Base-by-base conservation (phyloP, 2,797 vertebrate genomes). In the Sebastiscus tertius region DNA sequence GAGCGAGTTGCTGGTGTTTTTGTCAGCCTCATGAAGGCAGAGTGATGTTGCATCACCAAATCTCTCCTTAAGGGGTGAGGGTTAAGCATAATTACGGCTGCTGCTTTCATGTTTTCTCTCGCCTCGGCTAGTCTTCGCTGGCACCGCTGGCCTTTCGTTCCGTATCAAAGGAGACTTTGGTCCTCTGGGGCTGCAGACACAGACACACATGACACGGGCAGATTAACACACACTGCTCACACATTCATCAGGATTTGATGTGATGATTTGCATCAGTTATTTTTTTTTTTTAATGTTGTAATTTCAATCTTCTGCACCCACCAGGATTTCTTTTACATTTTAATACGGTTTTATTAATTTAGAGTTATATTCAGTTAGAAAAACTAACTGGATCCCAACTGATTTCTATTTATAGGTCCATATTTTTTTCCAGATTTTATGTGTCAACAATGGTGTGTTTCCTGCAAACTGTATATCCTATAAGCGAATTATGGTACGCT, bases 51-150 rank as follows among this genome's bases (percentile, higher is more conserved):
- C 88, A 83, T 93, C 88, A 91, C 72, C 81, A 84, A 76, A 87
- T 91, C 77, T 87, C 63, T 88, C 77, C 87, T 92, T 39, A 65
- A 76, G 82, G 80, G 78, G 34, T 75, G 82, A 84, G 82, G 82
- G 85, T 89, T 89, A 87, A 89, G 78, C 79, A 80, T 91, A 88
- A 93, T 90, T 89, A 86, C 26, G 36, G 67, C 77, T 70, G 39
- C 82, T 39, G 84, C 90, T 94, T 92, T 92, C 88, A 91, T 90
- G 85, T 89, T 84, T 88, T 86, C 79, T 85, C 64, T 76, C 20
- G 56, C 72, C 80, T 81, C 49, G 12, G 62, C 67, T 62, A 36
- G 75, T 86, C 82, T 67, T 72, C 63, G 20, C 73, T 72, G 79
- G 69, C 81, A 87, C 86, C 29, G 46, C 76, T 82, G 90, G 89